phyloP scores from a whole-genome alignment of 2,113 vertebrate species.

The Poecilia latipinna region DNA sequence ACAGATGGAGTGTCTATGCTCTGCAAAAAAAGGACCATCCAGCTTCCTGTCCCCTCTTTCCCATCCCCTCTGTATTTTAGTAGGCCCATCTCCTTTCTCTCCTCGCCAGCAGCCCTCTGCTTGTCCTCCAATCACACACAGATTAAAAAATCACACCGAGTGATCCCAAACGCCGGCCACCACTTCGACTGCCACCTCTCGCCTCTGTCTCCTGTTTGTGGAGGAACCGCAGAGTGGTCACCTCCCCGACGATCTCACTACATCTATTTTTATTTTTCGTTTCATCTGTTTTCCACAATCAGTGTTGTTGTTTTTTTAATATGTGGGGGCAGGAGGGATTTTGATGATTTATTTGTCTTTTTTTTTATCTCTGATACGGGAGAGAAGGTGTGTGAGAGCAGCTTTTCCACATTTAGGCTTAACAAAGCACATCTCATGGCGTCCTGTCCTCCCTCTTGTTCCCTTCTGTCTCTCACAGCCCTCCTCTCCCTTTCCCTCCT shows the following conservation, averaged over 20 bases:
- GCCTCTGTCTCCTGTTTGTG: conserved; percentile 58
- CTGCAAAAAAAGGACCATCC: conserved; percentile 73
- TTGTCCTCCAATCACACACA: conserved; percentile 72
- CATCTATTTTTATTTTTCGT: conserved; percentile 51
- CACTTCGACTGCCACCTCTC: conserved; percentile 65
- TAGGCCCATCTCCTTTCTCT: conserved; percentile 31
- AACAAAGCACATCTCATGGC: conserved; percentile 72
- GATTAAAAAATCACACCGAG: conserved; percentile 67
- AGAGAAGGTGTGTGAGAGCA: conserved; percentile 69
- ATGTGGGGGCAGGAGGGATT: conserved; percentile 62
- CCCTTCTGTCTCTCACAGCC: conserved; percentile 56
- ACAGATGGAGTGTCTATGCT: conserved; percentile 72
- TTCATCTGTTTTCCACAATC: conserved; percentile 52
- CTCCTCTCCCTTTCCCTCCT: conserved; percentile 40
- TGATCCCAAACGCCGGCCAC: conserved; percentile 63
- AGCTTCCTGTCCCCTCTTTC: conserved; percentile 51
- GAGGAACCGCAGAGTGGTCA: conserved; percentile 56
- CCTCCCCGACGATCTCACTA: conserved; percentile 45
- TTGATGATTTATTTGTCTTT: conserved; percentile 63
- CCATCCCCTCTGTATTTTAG: conserved; percentile 37
- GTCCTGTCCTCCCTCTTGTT: conserved; percentile 44
- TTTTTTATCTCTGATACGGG: conserved; percentile 56
- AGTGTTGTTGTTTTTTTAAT: conserved; percentile 69
- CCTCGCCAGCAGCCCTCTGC: conserved; percentile 48
- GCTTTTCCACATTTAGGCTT: conserved; percentile 69